Evolutionary conservation across 2,888 invertebrate genomes (phyloP).

Genomic region (Agrochola lychnidis): DNA sequence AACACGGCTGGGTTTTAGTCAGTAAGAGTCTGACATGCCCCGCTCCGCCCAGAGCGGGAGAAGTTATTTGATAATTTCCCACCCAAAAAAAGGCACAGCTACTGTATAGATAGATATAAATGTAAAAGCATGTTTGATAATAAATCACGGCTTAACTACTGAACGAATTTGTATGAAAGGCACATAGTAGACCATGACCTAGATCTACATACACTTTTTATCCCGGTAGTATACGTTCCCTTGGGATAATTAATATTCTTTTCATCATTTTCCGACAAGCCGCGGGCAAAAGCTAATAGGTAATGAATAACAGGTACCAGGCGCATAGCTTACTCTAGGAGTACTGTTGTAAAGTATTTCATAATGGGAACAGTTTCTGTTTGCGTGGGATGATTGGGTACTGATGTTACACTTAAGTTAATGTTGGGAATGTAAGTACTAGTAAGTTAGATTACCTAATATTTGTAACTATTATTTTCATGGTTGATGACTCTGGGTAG

Average conservation of each 20-base stretch:
- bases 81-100: too few species aligned
- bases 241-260: not conserved
- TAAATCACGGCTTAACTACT: too few species aligned
- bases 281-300: not conserved
- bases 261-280: not conserved
- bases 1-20: too few species aligned
- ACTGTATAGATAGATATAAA: too few species aligned
- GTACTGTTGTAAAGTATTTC: not conserved
- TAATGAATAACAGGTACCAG: conserved; percentile 4
- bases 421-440: not conserved
- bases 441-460: not conserved
- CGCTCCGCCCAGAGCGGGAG: too few species aligned
- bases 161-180: not conserved
- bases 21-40: too few species aligned
- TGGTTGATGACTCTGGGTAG: not conserved
- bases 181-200: not conserved
- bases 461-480: not conserved
- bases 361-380: not conserved
- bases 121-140: too few species aligned
- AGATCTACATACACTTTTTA: not conserved
- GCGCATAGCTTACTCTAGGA: not conserved
- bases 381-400: conserved; percentile 17
- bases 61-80: too few species aligned
- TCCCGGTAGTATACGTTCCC: not conserved
- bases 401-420: conserved; percentile 14